Conservation (phyloP, 2,888 invertebrate genomes). For the Lasioglossum leucozonium region DNA sequence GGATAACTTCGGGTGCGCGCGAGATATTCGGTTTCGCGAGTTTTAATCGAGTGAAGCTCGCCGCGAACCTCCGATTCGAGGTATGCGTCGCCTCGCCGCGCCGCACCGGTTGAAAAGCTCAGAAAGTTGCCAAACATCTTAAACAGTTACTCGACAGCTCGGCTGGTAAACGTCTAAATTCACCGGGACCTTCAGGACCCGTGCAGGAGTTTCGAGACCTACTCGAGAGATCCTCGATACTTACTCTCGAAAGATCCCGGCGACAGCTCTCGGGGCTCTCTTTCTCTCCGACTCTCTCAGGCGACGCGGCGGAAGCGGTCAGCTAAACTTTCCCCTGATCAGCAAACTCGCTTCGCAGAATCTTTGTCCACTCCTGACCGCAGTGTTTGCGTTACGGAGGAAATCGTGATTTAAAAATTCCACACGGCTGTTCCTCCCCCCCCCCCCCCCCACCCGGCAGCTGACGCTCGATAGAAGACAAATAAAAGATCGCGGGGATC, state of each 20-base stretch:
- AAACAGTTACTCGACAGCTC: constrained; percentile 4
- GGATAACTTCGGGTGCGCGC: background rate
- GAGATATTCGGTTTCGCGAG: constrained; percentile 6
- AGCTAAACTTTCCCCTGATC: background rate
- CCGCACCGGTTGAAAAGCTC: constrained; percentile 31
- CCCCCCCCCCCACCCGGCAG: too few species aligned
- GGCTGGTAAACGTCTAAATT: constrained; percentile 32
- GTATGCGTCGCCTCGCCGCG: constrained; percentile 9
- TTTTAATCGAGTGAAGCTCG: constrained; percentile 39
- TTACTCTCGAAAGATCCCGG: background rate
- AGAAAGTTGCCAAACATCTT: constrained; percentile 39
- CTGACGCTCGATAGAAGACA: background rate
- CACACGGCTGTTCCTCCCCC: background rate
- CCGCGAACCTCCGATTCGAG: constrained; percentile 18
- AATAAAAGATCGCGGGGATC: background rate
- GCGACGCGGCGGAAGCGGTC: background rate
- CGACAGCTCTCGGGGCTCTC: background rate
- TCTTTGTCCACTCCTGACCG: constrained; percentile 13
- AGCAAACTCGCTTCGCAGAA: constrained; percentile 12
- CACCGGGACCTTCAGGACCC: constrained; percentile 4
- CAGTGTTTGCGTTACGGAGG: background rate
- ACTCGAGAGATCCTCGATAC: constrained; percentile 20
- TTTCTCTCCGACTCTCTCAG: too few species aligned
- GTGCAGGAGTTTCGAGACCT: constrained; percentile 1
- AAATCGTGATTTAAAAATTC: background rate